Percentiles rank a stretch among this genome's conserved stretches.
phyloP scores from a whole-genome alignment of 1,140 invertebrate genomes.

The Diachasmimorpha longicaudata region DNA sequence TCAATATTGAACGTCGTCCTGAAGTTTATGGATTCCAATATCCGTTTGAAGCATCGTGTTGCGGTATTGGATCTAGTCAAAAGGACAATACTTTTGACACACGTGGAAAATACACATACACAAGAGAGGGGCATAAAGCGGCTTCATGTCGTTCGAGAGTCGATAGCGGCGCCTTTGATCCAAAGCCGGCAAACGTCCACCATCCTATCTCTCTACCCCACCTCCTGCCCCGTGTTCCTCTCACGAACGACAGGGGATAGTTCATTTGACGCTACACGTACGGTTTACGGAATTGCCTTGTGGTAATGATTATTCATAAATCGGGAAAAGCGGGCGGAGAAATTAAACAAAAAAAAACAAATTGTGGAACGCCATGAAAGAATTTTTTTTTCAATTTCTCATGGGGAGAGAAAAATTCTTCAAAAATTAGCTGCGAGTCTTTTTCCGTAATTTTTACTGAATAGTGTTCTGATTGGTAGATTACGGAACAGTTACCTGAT shows the following conservation, averaged over 20 bases:
- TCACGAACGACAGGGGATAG: not conserved
- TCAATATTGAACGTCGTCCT: not conserved
- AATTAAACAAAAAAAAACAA: no score
- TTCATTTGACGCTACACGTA: not conserved
- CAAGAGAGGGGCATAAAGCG: constrained; percentile 22
- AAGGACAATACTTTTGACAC: not conserved
- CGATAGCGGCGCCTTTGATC: constrained; percentile 33
- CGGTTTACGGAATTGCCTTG: not conserved
- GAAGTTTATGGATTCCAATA: constrained; percentile 14
- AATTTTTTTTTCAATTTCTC: no score
- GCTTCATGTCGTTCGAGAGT: constrained; percentile 25
- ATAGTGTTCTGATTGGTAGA: no score
- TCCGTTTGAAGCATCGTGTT: not conserved
- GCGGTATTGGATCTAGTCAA: constrained; percentile 1
- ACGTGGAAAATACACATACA: constrained; percentile 14
- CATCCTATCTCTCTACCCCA: not conserved
- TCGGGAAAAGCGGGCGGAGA: no score
- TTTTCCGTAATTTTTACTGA: no score
- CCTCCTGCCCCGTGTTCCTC: not conserved
- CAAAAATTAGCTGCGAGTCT: no score
- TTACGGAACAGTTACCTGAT: no score
- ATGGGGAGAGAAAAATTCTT: no score
- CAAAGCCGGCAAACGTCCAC: constrained; percentile 20
- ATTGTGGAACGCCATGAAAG: no score
- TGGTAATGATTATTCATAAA: no score